Percentiles rank a stretch among this genome's conserved stretches.
phyloP scores from a whole-genome alignment of 37 sponge, comb jelly and placozoan species.

The Chondrosia reniformis region DNA sequence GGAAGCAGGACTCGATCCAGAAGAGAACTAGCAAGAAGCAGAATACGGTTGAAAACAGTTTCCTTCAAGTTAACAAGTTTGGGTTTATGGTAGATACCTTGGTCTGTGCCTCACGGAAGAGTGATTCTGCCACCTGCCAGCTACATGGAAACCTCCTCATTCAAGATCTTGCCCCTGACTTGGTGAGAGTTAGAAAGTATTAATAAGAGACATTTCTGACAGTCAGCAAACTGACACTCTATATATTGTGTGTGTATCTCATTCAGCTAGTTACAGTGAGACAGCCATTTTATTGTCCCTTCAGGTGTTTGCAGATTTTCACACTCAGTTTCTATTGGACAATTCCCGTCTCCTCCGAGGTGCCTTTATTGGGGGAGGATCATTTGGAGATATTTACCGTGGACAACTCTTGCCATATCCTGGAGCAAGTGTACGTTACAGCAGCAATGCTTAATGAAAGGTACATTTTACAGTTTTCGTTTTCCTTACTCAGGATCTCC shows the following conservation, averaged over 20 bases:
- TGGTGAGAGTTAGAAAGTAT: too few species aligned
- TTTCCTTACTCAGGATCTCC: slow-evolving; percentile 44
- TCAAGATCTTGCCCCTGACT: slow-evolving; percentile 65
- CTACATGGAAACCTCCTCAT: slow-evolving; percentile 56
- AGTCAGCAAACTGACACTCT: too few species aligned
- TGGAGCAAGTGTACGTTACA: not conserved
- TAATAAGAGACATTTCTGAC: too few species aligned
- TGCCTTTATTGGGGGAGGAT: slow-evolving; percentile 62
- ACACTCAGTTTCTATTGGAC: slow-evolving; percentile 33
- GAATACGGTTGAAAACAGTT: not conserved
- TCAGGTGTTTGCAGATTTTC: slow-evolving; percentile 83
- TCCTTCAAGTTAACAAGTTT: slow-evolving; percentile 44
- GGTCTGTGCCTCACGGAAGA: slow-evolving; percentile 31
- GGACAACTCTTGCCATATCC: slow-evolving; percentile 59
- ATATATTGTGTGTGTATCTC: too few species aligned
- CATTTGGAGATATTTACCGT: slow-evolving; percentile 82
- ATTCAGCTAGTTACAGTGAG: too few species aligned
- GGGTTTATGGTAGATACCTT: slow-evolving; percentile 80
- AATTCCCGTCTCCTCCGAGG: slow-evolving; percentile 48
- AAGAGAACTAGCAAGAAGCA: not conserved
- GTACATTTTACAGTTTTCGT: not conserved
- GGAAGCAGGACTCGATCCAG: too few species aligned
- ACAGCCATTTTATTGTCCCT: too few species aligned
- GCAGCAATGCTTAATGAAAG: not conserved
- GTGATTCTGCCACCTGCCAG: slow-evolving; percentile 44